Conservation (phyloP, 2,888 invertebrate genomes). For the Drosophila hawaiiensis region DNA sequence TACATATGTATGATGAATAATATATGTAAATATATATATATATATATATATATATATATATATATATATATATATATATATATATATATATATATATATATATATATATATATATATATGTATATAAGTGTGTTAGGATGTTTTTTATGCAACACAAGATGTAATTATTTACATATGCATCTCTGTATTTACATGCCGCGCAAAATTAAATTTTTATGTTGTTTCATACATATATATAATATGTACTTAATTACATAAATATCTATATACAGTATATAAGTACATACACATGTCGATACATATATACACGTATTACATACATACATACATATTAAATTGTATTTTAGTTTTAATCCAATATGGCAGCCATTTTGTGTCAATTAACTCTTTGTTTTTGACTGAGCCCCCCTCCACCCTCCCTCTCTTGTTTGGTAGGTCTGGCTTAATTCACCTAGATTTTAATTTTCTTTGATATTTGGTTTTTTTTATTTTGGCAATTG, state of each 20-base stretch:
- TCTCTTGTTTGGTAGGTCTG: slow-evolving; percentile 10
- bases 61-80: neutral
- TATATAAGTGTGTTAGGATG: slow-evolving; percentile 4
- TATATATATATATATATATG: neutral
- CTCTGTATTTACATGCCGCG: slow-evolving; percentile 18
- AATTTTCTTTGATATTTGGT: slow-evolving; percentile 48
- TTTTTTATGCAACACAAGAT: slow-evolving; percentile 44
- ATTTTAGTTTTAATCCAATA: slow-evolving; percentile 82
- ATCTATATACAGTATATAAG: slow-evolving; percentile 55
- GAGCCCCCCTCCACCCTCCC: slow-evolving; percentile 7
- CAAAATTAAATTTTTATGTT: slow-evolving; percentile 28
- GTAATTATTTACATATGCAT: slow-evolving; percentile 19
- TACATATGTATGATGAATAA: slow-evolving; percentile 10
- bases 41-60: slow-evolving; percentile 4
- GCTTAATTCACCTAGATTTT: slow-evolving; percentile 71
- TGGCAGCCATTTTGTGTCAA: slow-evolving; percentile 82
- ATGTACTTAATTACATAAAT: slow-evolving; percentile 12
- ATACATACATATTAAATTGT: slow-evolving; percentile 72
- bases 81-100: neutral
- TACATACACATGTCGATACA: slow-evolving; percentile 18
- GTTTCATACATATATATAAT: slow-evolving; percentile 22
- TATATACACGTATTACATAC: slow-evolving; percentile 27
- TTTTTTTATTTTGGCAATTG: slow-evolving; percentile 52
- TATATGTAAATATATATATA: neutral
- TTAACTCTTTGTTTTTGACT: slow-evolving; percentile 62